Conservation (phyloP, 2,888 invertebrate species). For the Dynastes tityus region DNA sequence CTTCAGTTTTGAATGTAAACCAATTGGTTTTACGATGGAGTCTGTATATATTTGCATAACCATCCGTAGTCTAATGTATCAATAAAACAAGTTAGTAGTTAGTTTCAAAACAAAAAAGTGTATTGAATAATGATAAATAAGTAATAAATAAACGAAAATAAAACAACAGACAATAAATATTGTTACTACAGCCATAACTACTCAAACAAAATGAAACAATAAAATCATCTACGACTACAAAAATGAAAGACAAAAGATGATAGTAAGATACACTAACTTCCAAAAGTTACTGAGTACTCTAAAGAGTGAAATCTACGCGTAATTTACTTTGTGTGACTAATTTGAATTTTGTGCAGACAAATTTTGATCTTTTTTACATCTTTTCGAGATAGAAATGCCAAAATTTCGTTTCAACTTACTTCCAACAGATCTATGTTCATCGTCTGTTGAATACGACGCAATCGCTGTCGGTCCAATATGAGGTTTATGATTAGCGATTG, state of each 20-base stretch:
- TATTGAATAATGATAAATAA: constrained; percentile 5
- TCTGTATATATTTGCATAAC: not conserved
- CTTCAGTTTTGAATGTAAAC: too few species aligned
- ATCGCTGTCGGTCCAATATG: constrained; percentile 60
- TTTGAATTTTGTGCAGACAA: too few species aligned
- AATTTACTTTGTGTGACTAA: too few species aligned
- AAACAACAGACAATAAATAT: constrained; percentile 8
- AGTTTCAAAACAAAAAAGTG: constrained; percentile 12
- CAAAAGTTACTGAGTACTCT: too few species aligned
- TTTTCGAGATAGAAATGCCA: not conserved
- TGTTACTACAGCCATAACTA: constrained; percentile 28
- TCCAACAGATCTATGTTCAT: constrained; percentile 67
- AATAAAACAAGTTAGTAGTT: constrained; percentile 2
- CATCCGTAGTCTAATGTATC: not conserved
- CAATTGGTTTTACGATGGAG: too few species aligned
- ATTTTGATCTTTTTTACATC: too few species aligned
- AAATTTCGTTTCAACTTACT: constrained; percentile 63
- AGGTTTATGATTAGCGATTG: constrained; percentile 62
- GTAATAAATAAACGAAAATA: constrained; percentile 5
- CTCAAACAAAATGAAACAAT: constrained; percentile 15
- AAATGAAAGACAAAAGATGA: not conserved
- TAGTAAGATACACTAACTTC: too few species aligned
- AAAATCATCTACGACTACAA: constrained; percentile 24
- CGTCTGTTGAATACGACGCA: constrained; percentile 61
- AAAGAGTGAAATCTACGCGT: too few species aligned